Conservation (phyloP, 2,113 vertebrate species). For the Circaetus cinerascens region DNA sequence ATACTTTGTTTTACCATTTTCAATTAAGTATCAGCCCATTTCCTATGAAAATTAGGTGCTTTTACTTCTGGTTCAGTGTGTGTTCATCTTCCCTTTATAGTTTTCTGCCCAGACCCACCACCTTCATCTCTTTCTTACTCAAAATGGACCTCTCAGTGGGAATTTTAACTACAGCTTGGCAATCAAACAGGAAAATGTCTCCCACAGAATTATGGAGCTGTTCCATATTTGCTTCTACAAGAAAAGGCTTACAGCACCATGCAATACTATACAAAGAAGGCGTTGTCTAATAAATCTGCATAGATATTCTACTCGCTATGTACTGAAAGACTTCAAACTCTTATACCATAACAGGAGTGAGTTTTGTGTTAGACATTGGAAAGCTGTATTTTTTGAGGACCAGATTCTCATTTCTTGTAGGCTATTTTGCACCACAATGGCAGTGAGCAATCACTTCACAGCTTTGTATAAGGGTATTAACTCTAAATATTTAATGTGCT, state of each 20-base stretch:
- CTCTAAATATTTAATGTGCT: background rate
- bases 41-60: background rate
- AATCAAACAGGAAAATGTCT: slow-evolving; percentile 19
- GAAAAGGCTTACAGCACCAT: slow-evolving; percentile 23
- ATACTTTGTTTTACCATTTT: background rate
- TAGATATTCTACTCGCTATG: background rate
- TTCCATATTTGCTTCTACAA: slow-evolving; percentile 36
- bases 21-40: background rate
- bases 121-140: background rate
- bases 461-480: background rate
- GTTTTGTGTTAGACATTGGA: background rate
- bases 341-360: background rate
- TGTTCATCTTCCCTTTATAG: background rate
- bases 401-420: background rate
- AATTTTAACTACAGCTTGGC: slow-evolving; percentile 3
- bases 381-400: background rate
- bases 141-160: background rate
- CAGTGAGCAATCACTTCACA: background rate
- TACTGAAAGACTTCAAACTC: background rate
- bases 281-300: slow-evolving; percentile 28
- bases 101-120: background rate
- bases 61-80: background rate
- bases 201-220: slow-evolving; percentile 36
- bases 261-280: slow-evolving; percentile 10
- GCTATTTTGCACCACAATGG: background rate